Base-by-base conservation (phyloP, 1,140 invertebrate species). In the Drosophila willistoni region DNA sequence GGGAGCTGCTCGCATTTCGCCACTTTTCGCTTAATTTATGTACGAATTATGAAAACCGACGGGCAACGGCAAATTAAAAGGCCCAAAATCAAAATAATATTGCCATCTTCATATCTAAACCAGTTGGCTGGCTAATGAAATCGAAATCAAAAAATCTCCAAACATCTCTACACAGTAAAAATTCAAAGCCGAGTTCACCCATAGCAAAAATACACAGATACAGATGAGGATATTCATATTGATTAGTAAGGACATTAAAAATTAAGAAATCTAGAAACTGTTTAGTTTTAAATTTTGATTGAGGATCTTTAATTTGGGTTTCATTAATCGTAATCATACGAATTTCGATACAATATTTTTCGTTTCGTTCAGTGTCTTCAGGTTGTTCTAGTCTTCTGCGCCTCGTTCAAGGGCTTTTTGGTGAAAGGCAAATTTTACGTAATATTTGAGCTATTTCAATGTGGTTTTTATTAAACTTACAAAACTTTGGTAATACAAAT, bases 401-500 rank as follows among this genome's bases (percentile, higher is more conserved):
- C 83, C 76, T 54, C 79, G 64, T 64, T 71, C 76, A 78, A 66
- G 59, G 68, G 80, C 42, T 64, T 14, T 17, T 33, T 22, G 59
- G 80, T 83, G 84, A 87, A 87, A 87, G 83, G 83, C 44, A 47
- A 47, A 2, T 17, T 47, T n/a, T 57, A 68, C 57, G n/a, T 33
- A 42, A 68, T 75, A 9, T 62, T 17, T 34, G 17, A 41, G 67
- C 39, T 64, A 63, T 74, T 65, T 60, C 60, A 55, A 57, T 61
- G 44, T 22, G 22, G 17, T 73, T 77, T 78, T 77, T 59, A 69
- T 72, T 80, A 68, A 65, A 65, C 69, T 79, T 79, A 86, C 44
- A 51, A 51, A 56, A 75, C 84, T 89, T 89, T 89, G 84, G 84
- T 81, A 89, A 66, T 71, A 61, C 54, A 13, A 63, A 60, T 29